Percentiles rank a stretch among this genome's conserved stretches.
These are phyloP conservation scores for Scopus umbretta DNA, from an alignment of 2,113 vertebrate species.

Conservation along the genomic window DNA sequence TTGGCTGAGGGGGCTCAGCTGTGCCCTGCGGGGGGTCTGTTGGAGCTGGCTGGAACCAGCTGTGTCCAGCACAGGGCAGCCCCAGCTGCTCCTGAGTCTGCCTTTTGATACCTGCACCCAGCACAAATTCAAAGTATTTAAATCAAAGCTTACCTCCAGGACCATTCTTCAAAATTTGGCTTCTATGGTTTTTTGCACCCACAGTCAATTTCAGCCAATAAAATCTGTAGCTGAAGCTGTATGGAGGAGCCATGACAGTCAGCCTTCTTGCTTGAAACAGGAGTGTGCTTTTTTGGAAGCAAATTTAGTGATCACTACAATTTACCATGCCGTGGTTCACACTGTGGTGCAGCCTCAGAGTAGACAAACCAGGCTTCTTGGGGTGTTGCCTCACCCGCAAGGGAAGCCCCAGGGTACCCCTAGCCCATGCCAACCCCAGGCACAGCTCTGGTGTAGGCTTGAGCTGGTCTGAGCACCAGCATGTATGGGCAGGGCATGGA, in stretches of 20 bases:
- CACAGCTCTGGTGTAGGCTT: neutral
- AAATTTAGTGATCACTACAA: neutral
- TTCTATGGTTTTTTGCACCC: neutral
- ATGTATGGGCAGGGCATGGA: accelerated
- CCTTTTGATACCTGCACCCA: neutral
- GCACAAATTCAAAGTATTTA: neutral
- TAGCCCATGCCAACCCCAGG: accelerated
- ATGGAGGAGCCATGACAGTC: neutral
- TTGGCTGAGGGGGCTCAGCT: neutral
- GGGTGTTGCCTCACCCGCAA: accelerated
- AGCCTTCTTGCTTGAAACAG: neutral
- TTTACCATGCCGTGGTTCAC: neutral
- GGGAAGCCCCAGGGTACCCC: neutral
- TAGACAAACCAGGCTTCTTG: neutral
- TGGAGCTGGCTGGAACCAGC: accelerated
- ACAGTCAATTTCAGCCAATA: neutral
- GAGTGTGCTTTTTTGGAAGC: neutral
- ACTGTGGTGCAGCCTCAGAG: accelerated
- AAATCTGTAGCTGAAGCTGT: neutral
- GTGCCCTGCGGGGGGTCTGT: accelerated
- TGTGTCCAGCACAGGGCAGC: accelerated
- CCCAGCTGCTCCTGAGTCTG: accelerated
- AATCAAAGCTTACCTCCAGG: neutral
- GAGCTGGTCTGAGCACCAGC: neutral
- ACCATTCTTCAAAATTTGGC: neutral